Base-by-base conservation (phyloP, 2,113 vertebrate genomes). In the Corythoichthys intestinalis region DNA sequence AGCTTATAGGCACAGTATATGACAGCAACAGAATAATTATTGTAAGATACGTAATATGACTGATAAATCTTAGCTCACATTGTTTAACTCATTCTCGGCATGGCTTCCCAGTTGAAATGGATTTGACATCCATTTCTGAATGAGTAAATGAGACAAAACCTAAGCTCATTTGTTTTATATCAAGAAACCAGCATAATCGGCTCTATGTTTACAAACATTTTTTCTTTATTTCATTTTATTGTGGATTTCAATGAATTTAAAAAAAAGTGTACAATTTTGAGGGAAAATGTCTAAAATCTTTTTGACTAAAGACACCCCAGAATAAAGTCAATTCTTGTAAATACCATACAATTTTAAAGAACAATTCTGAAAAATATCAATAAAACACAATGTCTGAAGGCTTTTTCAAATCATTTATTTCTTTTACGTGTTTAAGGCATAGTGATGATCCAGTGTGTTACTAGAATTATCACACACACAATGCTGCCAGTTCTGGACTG, bases 41-140 rank as follows among this genome's bases (percentile, higher is more conserved):
- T 10, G 44, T 5, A 54, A 63, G 53, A 60, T 9, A 34, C 71
- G 71, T 48, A 39, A 60, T 53, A 58, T 39, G 60, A 46, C 39
- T 34, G 10, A 63, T 13, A 5, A 58, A 58, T 56, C 53, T 34
- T 56, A 11, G 10, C 9, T 38, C 35, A 5, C 34, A 4, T 13
- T 37, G 12, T 8, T 44, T 44, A 44, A 44, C 41, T 4, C 41
- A 44, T 44, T 44, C 41, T 44, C 41, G 9, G 4, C 41, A 44
- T 44, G 9, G 41, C 6, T 8, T 44, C 41, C 9, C 39, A 44
- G 1, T 44, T 44, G 9, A 44, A 44, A 44, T 44, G 39, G 39
- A 41, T 41, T 4, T 41, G 41, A 44, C 41, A 8, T 44, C 41
- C 41, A 44, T 44, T 8, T 7, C 41, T 8, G 9, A 6, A 2